phyloP scores from a whole-genome alignment of 2,113 vertebrate genomes.

The Parotia lawesii region DNA sequence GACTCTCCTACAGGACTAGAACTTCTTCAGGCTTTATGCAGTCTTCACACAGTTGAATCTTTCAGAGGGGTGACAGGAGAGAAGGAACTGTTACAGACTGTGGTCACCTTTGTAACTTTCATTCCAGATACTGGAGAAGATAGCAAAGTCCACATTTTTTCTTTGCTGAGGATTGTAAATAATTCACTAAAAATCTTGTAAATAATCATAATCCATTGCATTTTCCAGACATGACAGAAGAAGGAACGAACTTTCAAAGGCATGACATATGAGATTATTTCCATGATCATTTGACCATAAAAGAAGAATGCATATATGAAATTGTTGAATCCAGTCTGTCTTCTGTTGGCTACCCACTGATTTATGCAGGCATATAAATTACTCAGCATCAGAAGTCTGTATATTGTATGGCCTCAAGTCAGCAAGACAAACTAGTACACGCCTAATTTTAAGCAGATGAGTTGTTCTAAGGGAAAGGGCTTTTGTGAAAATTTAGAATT shows the following conservation, averaged over 20 bases:
- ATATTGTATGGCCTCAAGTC: background rate
- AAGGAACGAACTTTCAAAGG: background rate
- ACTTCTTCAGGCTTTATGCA: background rate
- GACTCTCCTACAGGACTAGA: background rate
- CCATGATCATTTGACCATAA: slow-evolving; percentile 8
- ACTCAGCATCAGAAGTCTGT: slow-evolving; percentile 2
- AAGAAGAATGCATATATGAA: background rate
- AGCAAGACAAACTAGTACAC: slow-evolving; percentile 28
- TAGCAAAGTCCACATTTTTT: background rate
- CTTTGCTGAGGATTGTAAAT: background rate
- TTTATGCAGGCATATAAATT: slow-evolving; percentile 28
- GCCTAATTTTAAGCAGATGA: slow-evolving; percentile 57
- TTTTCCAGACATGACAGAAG: slow-evolving; percentile 10
- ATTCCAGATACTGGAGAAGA: background rate
- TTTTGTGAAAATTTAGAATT: slow-evolving; percentile 31
- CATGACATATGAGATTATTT: slow-evolving; percentile 7
- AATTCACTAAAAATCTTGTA: background rate
- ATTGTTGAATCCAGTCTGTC: background rate
- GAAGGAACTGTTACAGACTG: background rate
- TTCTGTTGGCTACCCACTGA: background rate
- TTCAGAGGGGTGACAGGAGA: background rate
- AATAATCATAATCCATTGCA: background rate
- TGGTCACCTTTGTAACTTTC: background rate
- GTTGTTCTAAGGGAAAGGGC: background rate
- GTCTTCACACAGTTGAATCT: background rate